Evolutionary conservation across 64 coral and sea anemone genomes (phyloP).

Genomic region (Pocillopora verrucosa): DNA sequence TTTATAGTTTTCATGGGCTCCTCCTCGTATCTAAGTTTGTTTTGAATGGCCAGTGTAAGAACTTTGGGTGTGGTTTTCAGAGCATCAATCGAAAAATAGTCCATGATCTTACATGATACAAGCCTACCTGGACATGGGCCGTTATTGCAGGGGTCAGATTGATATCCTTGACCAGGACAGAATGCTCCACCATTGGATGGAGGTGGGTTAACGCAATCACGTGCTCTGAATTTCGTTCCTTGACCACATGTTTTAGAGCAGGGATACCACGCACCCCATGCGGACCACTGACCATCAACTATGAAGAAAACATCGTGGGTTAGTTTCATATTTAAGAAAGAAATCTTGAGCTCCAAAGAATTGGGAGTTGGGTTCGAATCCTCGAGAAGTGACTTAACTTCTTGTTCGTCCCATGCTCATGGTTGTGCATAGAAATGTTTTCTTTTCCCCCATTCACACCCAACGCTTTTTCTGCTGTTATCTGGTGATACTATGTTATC

Average conservation of each 20-base stretch:
- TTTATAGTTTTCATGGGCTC: too few species aligned
- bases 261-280: neutral
- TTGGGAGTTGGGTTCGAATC: too few species aligned
- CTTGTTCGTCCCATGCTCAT: too few species aligned
- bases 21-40: too few species aligned
- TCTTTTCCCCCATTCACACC: neutral
- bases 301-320: neutral
- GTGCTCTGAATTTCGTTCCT: neutral
- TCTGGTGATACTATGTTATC: neutral
- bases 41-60: too few species aligned
- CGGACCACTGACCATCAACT: neutral
- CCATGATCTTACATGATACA: neutral
- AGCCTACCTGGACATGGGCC: neutral
- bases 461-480: neutral
- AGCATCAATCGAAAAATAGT: too few species aligned
- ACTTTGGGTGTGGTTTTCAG: too few species aligned
- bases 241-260: neutral
- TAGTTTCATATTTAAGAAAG: too few species aligned
- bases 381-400: too few species aligned
- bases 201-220: neutral
- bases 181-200: neutral
- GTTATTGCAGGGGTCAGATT: neutral
- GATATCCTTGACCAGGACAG: neutral
- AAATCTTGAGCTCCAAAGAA: neutral
- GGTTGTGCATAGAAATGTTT: too few species aligned